phyloP scores from a whole-genome alignment of 2,888 invertebrate species.

The Neria commutata region DNA sequence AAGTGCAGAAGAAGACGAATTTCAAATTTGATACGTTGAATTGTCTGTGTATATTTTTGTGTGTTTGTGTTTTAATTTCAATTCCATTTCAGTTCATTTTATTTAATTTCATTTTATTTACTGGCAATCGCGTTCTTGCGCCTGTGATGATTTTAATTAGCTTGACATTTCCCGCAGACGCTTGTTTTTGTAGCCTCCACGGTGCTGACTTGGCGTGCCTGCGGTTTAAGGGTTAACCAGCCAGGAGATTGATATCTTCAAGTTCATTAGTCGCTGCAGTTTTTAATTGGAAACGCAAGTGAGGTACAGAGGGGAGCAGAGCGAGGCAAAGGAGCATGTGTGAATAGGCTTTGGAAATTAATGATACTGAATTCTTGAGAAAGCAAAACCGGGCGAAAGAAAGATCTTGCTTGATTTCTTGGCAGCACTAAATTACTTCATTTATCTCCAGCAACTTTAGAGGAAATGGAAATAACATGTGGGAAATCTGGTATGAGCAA shows the following conservation, averaged over 20 bases:
- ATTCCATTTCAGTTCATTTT: not conserved
- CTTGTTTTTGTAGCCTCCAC: conserved; percentile 13
- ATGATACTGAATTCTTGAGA: not conserved
- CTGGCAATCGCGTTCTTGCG: no score
- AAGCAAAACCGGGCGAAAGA: no score
- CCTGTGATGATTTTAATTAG: conserved; percentile 44
- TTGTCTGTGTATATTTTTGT: conserved; percentile 20
- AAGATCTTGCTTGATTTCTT: no score
- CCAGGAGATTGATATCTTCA: conserved; percentile 52
- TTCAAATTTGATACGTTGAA: not conserved
- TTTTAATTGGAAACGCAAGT: conserved; percentile 47
- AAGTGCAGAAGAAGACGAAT: no score
- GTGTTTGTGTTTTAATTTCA: conserved; percentile 9
- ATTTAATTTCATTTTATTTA: conserved; percentile 7
- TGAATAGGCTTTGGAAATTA: no score
- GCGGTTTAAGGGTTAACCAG: conserved; percentile 48
- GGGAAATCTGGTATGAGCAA: no score
- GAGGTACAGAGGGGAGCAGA: not conserved
- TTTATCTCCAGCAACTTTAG: no score
- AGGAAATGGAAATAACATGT: no score
- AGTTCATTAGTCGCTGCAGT: conserved; percentile 46
- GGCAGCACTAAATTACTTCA: no score
- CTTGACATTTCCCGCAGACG: conserved; percentile 43
- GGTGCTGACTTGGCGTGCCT: conserved; percentile 15
- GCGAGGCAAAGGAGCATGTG: no score